These are phyloP conservation scores for Hyposmocoma kahamanoa DNA, from an alignment of 1,140 invertebrate species.

Conservation along the genomic window DNA sequence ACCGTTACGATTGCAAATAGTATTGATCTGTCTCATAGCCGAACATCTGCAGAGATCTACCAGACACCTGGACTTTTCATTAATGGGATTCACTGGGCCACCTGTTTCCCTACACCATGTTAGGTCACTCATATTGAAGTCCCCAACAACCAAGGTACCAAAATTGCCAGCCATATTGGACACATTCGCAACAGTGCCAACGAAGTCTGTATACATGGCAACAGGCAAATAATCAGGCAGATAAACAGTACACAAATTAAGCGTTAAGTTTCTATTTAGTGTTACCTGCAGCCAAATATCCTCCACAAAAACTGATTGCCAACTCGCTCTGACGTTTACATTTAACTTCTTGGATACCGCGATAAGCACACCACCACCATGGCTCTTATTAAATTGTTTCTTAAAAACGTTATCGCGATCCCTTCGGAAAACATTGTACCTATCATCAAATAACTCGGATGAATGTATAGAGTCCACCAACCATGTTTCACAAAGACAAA, in stretches of 20 bases:
- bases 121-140: not conserved
- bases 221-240: not conserved
- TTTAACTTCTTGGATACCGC: not conserved
- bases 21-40: not conserved
- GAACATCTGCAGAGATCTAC: not conserved
- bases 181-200: not conserved
- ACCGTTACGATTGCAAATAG: not conserved
- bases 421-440: too few relatives aligned
- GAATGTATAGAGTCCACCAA: too few relatives aligned
- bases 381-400: too few relatives aligned
- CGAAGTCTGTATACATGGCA: not conserved
- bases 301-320: not conserved
- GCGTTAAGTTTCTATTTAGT: not conserved
- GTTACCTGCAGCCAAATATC: not conserved
- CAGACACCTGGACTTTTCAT: not conserved
- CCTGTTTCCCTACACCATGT: not conserved
- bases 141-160: not conserved
- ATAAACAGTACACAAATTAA: not conserved
- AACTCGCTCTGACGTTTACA: not conserved
- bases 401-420: too few relatives aligned
- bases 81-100: not conserved
- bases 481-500: too few relatives aligned
- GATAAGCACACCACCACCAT: too few relatives aligned
- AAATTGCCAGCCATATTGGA: not conserved
- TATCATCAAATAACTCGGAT: too few relatives aligned